These are phyloP conservation scores for Spilosoma lubricipeda DNA, from an alignment of 2,888 invertebrate species.

Conservation along the genomic window DNA sequence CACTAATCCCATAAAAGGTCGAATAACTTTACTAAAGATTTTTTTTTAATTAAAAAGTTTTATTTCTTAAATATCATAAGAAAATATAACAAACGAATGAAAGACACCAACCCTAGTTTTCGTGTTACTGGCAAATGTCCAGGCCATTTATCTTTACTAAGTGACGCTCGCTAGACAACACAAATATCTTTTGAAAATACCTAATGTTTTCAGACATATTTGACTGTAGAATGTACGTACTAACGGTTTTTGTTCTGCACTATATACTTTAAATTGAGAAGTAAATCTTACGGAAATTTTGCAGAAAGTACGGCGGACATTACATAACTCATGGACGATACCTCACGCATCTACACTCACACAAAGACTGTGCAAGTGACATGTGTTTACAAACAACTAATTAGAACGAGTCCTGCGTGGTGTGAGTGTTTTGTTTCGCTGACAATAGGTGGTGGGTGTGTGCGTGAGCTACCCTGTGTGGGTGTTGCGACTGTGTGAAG, in stretches of 20 bases:
- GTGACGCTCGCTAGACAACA: conserved; percentile 42
- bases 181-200: conserved; percentile 28
- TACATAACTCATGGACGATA: conserved; percentile 48
- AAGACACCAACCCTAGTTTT: conserved; percentile 50
- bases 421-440: conserved; percentile 68
- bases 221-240: not conserved
- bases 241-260: conserved; percentile 4
- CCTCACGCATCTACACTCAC: conserved; percentile 57
- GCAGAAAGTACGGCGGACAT: conserved; percentile 35
- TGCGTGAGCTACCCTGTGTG: conserved; percentile 52
- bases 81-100: conserved; percentile 21
- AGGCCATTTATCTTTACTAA: conserved; percentile 49
- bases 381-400: conserved; percentile 82
- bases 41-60: not conserved
- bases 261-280: conserved; percentile 15
- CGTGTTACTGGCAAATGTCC: conserved; percentile 47
- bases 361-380: conserved; percentile 56
- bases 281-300: conserved; percentile 25
- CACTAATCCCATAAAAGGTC: not conserved
- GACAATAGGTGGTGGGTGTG: conserved; percentile 55
- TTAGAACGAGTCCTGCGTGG: conserved; percentile 62
- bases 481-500: conserved; percentile 51
- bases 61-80: conserved; percentile 11
- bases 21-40: not conserved
- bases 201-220: conserved; percentile 18